Base-by-base conservation (phyloP, 2,797 vertebrate species). In the Enteromius afrohamiltoni region DNA sequence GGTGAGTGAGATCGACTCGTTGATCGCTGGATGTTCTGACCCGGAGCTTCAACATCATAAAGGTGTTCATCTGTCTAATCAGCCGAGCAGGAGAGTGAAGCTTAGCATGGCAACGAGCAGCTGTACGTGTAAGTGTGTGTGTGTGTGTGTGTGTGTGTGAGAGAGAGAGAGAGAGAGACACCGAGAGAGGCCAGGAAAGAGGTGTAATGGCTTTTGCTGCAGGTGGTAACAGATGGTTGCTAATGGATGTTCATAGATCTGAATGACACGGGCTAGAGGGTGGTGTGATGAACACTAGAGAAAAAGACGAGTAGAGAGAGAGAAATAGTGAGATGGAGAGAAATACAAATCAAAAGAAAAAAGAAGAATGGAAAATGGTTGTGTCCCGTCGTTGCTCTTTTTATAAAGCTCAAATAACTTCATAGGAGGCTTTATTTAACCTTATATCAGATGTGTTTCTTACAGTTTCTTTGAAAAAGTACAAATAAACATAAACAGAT, bases 221-320 rank as follows among this genome's bases (percentile, higher is more conserved):
- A 94, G 94, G 95, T 95, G 93, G 89, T 92, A 95, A 92, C 95
- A 96, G 95, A 96, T 95, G 95, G 93, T 91, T 94, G 93, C 93
- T 95, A 95, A 96, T 95, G 93, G 94, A 91, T 91, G 91, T 93
- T 94, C 95, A 95, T 95, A 95, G 92, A 95, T 96, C 94, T 95
- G 93, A 92, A 92, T 95, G 95, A 94, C 93, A 92, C 91, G 87
- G 91, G 90, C 92, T 90, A 92, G 89, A 90, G 91, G 90, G 75
- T 40, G 88, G 65, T 64, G 83, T 67, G 53, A 29, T 75, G 37
- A 29, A 53, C 17, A 11, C 16, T 19, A 34, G 40, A 68, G 79
- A 77, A 53, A 76, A 64, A 71, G 42, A 49, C 13, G n/a, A 69
- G 42, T 29, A 13, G 29, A 73, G 58, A 73, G 40, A 76, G 34